Conservation (phyloP, 2,113 vertebrate species). For the Cebus imitator region DNA sequence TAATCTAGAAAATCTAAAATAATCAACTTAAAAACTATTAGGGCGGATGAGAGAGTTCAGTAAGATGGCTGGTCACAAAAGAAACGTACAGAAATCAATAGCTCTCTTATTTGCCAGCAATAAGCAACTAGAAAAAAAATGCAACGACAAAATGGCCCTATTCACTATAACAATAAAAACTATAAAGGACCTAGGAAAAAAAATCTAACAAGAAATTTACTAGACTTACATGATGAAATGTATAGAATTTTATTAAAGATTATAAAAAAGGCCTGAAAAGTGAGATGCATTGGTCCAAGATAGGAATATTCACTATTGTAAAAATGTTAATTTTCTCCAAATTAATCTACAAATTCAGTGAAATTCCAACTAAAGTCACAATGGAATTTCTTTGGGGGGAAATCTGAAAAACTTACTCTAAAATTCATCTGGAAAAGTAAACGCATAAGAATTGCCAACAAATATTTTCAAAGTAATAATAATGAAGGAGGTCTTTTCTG, state of each 20-base stretch:
- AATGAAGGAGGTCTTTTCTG: neutral
- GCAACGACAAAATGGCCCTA: constrained; percentile 15
- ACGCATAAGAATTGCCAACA: neutral
- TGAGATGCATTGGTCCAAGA: neutral
- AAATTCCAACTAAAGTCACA: neutral
- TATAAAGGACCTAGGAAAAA: neutral
- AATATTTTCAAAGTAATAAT: neutral
- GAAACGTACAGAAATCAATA: constrained; percentile 64
- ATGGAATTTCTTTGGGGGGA: neutral
- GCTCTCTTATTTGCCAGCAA: constrained; percentile 38
- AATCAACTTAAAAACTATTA: constrained; percentile 55
- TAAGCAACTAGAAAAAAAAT: constrained; percentile 61
- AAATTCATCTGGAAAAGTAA: constrained; percentile 30
- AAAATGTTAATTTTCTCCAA: neutral
- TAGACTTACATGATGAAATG: constrained; percentile 13
- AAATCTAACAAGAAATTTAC: constrained; percentile 46
- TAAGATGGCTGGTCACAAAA: neutral
- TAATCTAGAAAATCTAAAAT: constrained; percentile 43
- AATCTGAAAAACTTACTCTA: neutral
- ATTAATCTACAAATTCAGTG: neutral
- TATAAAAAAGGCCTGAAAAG: constrained; percentile 21
- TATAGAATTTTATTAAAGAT: constrained; percentile 55
- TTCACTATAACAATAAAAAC: constrained; percentile 24
- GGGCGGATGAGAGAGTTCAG: constrained; percentile 48
- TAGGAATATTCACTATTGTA: neutral